Evolutionary conservation across 1,140 invertebrate species (phyloP).

Genomic region (Metopolophium dirhodum): DNA sequence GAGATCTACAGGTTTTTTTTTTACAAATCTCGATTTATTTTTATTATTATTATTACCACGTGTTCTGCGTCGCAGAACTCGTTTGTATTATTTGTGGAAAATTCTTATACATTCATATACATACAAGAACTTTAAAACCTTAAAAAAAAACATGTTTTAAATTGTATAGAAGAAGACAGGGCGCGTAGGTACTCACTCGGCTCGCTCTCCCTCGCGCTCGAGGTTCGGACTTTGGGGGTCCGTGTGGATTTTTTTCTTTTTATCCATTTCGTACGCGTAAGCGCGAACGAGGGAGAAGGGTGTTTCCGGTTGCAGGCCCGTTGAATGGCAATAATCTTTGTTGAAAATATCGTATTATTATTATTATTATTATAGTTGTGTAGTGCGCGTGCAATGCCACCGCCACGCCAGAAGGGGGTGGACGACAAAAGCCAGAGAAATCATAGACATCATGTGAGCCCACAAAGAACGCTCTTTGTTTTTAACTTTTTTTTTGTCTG

Average conservation of each 20-base stretch:
- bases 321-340: neutral
- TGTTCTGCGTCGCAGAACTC: neutral
- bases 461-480: slow-evolving; percentile 30
- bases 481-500: neutral
- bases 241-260: neutral
- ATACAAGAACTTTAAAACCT: neutral
- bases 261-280: neutral
- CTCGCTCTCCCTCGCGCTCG: neutral
- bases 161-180: neutral
- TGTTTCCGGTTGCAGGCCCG: neutral
- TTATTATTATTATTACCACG: neutral
- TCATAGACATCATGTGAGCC: neutral
- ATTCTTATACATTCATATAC: neutral
- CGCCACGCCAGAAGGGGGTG: neutral
- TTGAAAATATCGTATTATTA: neutral
- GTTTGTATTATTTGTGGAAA: neutral
- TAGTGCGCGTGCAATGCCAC: neutral
- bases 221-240: neutral
- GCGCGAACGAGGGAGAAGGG: neutral
- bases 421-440: slow-evolving; percentile 13
- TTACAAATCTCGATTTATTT: neutral
- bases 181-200: neutral
- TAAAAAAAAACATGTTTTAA: neutral
- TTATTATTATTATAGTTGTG: neutral
- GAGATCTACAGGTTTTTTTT: neutral